A percentile compares a stretch with the other conserved stretches of the same genome.
These are phyloP conservation scores for Crotalus helleri DNA, from an alignment of 2,113 vertebrate species.

Conservation along the genomic window DNA sequence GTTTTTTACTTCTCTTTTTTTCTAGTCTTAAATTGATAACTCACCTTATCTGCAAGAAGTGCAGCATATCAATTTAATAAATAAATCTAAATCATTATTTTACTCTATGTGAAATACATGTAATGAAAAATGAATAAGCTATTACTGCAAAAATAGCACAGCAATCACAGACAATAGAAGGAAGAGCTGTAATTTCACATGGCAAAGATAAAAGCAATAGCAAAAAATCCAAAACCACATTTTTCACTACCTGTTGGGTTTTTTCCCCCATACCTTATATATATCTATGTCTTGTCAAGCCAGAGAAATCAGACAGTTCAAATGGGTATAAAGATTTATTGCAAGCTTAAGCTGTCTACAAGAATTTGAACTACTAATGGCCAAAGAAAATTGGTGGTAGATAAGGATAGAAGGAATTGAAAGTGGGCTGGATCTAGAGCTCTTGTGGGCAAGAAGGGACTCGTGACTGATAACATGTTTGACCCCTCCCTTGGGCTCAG, in stretches of 20 bases:
- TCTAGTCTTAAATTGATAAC: background rate
- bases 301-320: too few species aligned
- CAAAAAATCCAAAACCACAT: background rate
- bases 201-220: background rate
- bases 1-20: background rate
- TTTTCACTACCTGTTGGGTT: background rate
- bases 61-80: too few species aligned
- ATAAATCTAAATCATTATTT: background rate
- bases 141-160: background rate
- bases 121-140: background rate
- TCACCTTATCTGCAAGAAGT: too few species aligned
- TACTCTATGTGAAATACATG: background rate
- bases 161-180: background rate
- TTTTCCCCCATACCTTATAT: background rate
- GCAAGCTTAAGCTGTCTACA: background rate
- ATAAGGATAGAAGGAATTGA: background rate
- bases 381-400: background rate
- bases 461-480: background rate
- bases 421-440: background rate
- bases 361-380: background rate
- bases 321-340: background rate
- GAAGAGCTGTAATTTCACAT: fast-evolving
- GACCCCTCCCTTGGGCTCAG: background rate
- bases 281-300: background rate
- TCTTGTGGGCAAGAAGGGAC: background rate